A percentile compares a stretch with the other conserved stretches of the same genome.
Conservation (phyloP, 2,888 invertebrate species). For the Crossocerus cetratus region DNA sequence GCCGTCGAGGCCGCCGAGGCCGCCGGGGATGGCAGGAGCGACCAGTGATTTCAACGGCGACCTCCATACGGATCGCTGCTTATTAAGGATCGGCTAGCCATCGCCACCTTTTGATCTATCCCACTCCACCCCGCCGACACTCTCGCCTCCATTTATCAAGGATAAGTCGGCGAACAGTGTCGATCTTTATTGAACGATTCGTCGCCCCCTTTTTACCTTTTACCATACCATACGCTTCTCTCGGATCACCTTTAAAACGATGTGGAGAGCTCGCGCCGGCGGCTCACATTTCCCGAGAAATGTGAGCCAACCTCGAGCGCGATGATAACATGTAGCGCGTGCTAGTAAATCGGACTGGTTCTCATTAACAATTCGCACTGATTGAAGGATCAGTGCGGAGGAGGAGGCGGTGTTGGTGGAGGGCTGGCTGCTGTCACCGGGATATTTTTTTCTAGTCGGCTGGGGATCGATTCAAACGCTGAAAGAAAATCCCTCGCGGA, state of each 20-base stretch:
- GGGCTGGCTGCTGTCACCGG: background rate
- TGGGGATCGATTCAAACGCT: slow-evolving; percentile 71
- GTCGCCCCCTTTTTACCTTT: background rate
- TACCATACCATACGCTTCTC: no score
- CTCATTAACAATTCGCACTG: no score
- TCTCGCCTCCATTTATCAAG: slow-evolving; percentile 42
- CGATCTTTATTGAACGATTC: background rate
- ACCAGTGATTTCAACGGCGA: slow-evolving; percentile 55
- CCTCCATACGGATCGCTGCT: slow-evolving; percentile 40
- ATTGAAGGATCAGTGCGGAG: no score
- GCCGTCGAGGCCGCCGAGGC: no score
- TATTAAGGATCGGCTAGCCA: slow-evolving; percentile 31
- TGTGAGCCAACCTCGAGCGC: background rate
- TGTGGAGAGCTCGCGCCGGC: no score
- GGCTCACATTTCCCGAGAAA: no score
- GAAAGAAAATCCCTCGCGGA: slow-evolving; percentile 71
- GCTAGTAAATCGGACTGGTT: no score
- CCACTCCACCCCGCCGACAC: slow-evolving; percentile 27
- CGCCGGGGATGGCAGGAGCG: slow-evolving; percentile 1
- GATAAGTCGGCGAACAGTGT: slow-evolving; percentile 15
- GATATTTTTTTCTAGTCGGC: slow-evolving; percentile 19
- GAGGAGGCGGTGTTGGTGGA: no score
- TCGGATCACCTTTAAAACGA: no score
- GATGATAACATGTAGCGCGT: no score
- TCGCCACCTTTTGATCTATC: slow-evolving; percentile 41